Evolutionary conservation across 2,113 vertebrate species (phyloP), one percentile per base, ranked within the genome.

Genomic region (Forbesichthys agassizii): DNA sequence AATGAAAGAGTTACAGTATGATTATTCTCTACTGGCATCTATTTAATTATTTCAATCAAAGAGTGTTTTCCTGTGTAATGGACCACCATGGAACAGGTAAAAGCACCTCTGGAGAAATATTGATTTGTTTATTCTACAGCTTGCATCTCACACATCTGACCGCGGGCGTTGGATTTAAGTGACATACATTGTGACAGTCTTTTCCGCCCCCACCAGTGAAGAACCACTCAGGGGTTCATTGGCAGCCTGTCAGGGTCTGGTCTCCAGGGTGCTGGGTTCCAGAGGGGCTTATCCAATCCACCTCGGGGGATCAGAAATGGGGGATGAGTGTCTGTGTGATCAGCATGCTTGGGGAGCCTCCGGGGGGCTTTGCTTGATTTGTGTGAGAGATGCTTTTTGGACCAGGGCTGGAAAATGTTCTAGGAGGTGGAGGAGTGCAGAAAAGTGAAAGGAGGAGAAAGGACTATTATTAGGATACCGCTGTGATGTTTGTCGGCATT

Each of bases 121-220:
- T 12, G 79, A 86, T 85, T 77, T 78, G 61, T 79, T 80, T 75
- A 77, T 73, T 79, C 75, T 73, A 72, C 73, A 79, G 77, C 78
- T 66, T 73, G 60, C 63, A 33, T 74, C 64, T 74, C 48, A 61
- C 68, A 70, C 55, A 46, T 27, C 51, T 33, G 66, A 65, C 36
- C 60, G 56, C 64, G 55, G 72, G 68, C 72, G 20, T 58, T 80
- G 66, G 85, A 80, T 83, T 73, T 74, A 62, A 75, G 49, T 53
- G 78, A 80, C 74, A 61, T 58, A 49, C 49, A 5, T 71, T 81
- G 11, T 11, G 54, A 69, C 79, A 66, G 49, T 18, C 61, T 47
- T 54, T n/a, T 42, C 12, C 56, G 3, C 52, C 3, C 61, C 46
- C 33, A 42, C 70, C 77, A 73, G 46, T 62, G 65, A 52, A 56